phyloP scores from a whole-genome alignment of 1,140 invertebrate species.

The Asobara japonica region DNA sequence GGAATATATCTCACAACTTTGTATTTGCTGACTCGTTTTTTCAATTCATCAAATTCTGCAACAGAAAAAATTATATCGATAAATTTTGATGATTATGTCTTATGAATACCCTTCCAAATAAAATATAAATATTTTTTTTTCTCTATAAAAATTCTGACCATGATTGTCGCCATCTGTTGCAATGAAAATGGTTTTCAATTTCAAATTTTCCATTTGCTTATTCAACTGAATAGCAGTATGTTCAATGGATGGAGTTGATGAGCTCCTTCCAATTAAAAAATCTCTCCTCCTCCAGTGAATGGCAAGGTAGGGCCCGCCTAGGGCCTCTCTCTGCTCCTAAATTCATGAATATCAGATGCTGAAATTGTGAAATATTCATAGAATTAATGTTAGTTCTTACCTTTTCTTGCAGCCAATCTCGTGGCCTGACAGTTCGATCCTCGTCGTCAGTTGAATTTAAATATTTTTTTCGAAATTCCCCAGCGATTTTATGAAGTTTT shows the following conservation, averaged over 20 bases:
- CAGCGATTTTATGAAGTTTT: constrained; percentile 75
- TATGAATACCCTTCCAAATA: no score
- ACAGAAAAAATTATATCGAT: constrained; percentile 36
- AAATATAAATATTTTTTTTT: no score
- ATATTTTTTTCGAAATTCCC: constrained; percentile 74
- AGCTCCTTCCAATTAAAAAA: constrained; percentile 76
- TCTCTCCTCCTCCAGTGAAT: constrained; percentile 88
- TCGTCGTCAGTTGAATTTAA: constrained; percentile 76
- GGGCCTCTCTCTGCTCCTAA: constrained; percentile 62
- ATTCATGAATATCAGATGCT: constrained; percentile 16
- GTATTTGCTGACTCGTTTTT: constrained; percentile 61
- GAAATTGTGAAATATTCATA: constrained; percentile 4
- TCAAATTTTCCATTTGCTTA: constrained; percentile 68
- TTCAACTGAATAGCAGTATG: constrained; percentile 78
- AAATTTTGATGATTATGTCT: no score
- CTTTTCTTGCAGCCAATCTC: constrained; percentile 74
- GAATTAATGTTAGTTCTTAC: constrained; percentile 51
- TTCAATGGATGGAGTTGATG: constrained; percentile 78
- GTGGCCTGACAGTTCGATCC: constrained; percentile 70
- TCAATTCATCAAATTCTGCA: constrained; percentile 68
- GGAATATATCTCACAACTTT: constrained; percentile 67
- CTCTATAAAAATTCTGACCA: constrained; percentile 44
- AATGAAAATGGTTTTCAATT: constrained; percentile 78
- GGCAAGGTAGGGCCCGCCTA: constrained; percentile 81
- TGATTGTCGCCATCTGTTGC: constrained; percentile 79